A percentile compares a stretch with the other conserved stretches of the same genome.
These are phyloP conservation scores for Frankliniella fusca DNA, from an alignment of 2,888 invertebrate genomes.

Conservation along the genomic window DNA sequence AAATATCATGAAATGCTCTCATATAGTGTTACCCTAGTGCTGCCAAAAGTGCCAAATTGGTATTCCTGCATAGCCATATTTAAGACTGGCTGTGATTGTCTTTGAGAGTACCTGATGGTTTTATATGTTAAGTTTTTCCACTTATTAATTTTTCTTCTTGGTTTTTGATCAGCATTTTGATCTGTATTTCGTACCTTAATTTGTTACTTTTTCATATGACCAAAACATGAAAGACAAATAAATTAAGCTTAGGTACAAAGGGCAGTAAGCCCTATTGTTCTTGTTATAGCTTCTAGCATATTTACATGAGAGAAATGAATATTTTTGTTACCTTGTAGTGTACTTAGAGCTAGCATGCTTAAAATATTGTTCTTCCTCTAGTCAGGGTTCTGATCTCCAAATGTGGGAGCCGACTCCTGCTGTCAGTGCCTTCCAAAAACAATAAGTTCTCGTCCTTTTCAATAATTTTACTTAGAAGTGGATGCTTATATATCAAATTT, in stretches of 20 bases:
- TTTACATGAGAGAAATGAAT: not conserved
- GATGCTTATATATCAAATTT: not conserved
- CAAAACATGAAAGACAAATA: not conserved
- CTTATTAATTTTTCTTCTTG: not conserved
- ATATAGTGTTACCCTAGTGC: not conserved
- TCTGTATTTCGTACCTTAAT: not conserved
- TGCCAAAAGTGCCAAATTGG: conserved; percentile 1
- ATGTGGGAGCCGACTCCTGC: too few species aligned
- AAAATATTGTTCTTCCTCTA: conserved; percentile 1
- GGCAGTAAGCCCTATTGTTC: not conserved
- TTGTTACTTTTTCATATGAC: not conserved
- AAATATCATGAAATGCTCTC: not conserved
- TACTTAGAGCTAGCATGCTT: not conserved
- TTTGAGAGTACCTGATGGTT: conserved; percentile 6
- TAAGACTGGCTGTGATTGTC: not conserved
- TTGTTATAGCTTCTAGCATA: not conserved
- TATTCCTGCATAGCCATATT: conserved; percentile 6
- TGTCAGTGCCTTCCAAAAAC: too few species aligned
- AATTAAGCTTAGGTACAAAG: not conserved
- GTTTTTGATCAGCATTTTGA: conserved; percentile 12
- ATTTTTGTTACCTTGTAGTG: conserved; percentile 7
- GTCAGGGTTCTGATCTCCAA: not conserved
- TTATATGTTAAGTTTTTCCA: not conserved
- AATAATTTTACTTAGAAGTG: not conserved
- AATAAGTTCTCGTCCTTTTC: too few species aligned